phyloP scores from a whole-genome alignment of 2,113 vertebrate species.

The Eira barbara region DNA sequence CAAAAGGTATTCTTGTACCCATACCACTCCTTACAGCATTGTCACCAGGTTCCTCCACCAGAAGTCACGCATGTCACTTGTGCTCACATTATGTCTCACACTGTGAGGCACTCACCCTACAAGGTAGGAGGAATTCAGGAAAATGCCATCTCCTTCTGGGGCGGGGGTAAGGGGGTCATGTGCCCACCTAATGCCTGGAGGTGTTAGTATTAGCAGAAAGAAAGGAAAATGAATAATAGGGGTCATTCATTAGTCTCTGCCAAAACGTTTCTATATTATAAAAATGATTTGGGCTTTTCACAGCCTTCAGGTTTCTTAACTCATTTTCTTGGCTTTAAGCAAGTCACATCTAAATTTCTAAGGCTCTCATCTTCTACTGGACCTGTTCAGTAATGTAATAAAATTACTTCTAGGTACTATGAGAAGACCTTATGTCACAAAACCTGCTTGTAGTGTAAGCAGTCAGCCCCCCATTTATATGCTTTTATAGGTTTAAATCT shows the following conservation, averaged over 20 bases:
- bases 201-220: neutral
- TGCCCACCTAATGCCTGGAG: neutral
- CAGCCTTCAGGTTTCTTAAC: neutral
- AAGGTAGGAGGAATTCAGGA: neutral
- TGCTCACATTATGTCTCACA: neutral
- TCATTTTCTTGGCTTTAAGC: neutral
- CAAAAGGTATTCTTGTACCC: neutral
- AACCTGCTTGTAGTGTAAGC: neutral
- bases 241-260: neutral
- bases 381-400: neutral
- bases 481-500: neutral
- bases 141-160: neutral
- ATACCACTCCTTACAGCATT: neutral
- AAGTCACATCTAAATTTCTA: neutral
- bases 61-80: neutral
- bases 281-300: neutral
- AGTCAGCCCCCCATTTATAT: neutral
- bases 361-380: neutral
- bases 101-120: neutral
- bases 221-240: neutral
- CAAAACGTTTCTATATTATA: neutral
- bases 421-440: neutral
- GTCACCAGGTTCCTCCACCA: neutral
- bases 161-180: rapidly evolving
- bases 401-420: neutral